Conservation (phyloP, 1,140 invertebrate species). For the Cheumatopsyche charites region DNA sequence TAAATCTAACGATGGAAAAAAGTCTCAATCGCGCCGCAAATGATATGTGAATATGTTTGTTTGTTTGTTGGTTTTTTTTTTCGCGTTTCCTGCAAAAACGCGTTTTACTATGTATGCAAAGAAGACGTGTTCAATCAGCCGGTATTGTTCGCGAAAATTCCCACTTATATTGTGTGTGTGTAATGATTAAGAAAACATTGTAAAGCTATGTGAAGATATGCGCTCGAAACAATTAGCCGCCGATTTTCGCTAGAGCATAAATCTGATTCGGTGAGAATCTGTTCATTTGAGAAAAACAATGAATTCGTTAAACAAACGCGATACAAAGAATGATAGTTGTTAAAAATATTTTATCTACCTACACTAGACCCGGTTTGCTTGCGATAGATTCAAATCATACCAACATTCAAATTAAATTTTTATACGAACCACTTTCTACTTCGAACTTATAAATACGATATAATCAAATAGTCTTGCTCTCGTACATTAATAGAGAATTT, state of each 20-base stretch:
- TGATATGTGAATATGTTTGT: too few relatives aligned
- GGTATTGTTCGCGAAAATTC: slow-evolving; percentile 8
- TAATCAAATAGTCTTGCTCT: too few relatives aligned
- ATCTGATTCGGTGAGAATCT: slow-evolving; percentile 1
- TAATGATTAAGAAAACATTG: background rate
- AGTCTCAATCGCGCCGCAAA: background rate
- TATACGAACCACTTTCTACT: too few relatives aligned
- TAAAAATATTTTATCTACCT: too few relatives aligned
- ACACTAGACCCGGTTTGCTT: too few relatives aligned
- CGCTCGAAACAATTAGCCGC: background rate
- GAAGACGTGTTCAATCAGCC: background rate
- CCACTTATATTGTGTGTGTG: background rate
- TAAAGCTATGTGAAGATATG: background rate
- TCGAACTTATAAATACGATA: too few relatives aligned
- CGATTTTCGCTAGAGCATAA: slow-evolving; percentile 9
- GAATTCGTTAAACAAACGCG: background rate
- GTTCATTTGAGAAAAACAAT: background rate
- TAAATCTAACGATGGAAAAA: slow-evolving; percentile 4
- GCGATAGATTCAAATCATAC: too few relatives aligned
- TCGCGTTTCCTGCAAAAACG: background rate
- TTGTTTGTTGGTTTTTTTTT: background rate
- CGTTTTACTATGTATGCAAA: background rate
- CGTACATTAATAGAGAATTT: too few relatives aligned
- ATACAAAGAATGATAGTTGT: background rate
- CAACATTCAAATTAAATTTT: too few relatives aligned